These are phyloP conservation scores for Cyprinodon brontotheroides DNA, from an alignment of 2,113 vertebrate species.

Conservation along the genomic window DNA sequence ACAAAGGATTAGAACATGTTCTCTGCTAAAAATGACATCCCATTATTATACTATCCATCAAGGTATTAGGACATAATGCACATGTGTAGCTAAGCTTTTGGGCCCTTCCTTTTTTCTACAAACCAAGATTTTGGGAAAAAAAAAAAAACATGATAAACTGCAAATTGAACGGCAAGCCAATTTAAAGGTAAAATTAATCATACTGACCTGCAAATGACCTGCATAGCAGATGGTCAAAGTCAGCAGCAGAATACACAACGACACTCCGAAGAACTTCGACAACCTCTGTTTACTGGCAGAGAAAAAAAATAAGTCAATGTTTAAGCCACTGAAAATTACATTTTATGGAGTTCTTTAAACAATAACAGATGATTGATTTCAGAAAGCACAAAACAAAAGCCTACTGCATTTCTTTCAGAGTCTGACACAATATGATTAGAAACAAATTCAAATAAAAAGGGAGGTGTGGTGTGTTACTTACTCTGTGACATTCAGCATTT, in stretches of 20 bases:
- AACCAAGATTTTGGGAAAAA: not conserved
- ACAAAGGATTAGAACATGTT: not conserved
- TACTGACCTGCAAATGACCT: conserved; percentile 87
- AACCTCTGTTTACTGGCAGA: conserved; percentile 76
- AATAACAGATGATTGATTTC: not conserved
- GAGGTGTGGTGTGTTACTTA: conserved; percentile 67
- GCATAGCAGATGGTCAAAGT: conserved; percentile 87
- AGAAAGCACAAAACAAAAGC: not conserved
- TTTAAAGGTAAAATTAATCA: conserved; percentile 17
- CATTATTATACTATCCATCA: not conserved
- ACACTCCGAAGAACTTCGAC: conserved; percentile 83
- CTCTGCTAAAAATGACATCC: not conserved
- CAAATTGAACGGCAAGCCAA: not conserved
- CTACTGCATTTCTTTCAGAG: not conserved
- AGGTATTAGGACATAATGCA: not conserved
- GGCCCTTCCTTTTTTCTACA: conserved; percentile 5
- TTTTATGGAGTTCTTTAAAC: not conserved
- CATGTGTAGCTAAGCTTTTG: not conserved
- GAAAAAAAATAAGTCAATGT: not conserved
- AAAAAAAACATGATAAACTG: not conserved
- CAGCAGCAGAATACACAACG: conserved; percentile 82
- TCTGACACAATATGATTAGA: not conserved
- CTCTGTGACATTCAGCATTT: conserved; percentile 84
- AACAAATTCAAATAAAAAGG: not conserved
- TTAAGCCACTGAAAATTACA: not conserved